Conservation (phyloP, 2,113 vertebrate species). For the Dermatemys mawii region DNA sequence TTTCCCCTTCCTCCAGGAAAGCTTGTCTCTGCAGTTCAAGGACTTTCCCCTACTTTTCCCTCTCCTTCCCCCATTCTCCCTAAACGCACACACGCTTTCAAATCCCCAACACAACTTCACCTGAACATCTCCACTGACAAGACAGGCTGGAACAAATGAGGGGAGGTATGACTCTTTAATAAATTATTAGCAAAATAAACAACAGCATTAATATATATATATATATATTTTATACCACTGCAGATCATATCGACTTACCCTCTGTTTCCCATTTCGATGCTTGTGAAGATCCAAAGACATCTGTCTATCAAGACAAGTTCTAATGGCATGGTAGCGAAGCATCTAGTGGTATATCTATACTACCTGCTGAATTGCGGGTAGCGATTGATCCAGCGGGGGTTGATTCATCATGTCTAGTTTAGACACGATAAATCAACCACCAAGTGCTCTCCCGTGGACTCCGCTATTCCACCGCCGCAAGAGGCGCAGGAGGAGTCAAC, state of each 20-base stretch:
- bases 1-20: neutral
- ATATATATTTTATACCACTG: accelerated
- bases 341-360: too few relatives aligned
- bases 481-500: too few relatives aligned
- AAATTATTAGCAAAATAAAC: constrained; percentile 14
- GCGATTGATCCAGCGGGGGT: too few relatives aligned
- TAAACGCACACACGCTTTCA: neutral
- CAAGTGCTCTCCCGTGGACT: too few relatives aligned
- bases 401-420: too few relatives aligned
- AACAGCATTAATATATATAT: neutral
- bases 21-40: neutral
- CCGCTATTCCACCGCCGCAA: too few relatives aligned
- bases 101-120: accelerated
- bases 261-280: neutral
- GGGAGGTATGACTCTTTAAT: neutral
- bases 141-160: accelerated
- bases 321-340: accelerated
- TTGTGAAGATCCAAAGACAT: accelerated
- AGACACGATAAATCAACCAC: too few relatives aligned
- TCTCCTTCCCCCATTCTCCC: neutral
- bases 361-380: too few relatives aligned
- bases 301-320: accelerated
- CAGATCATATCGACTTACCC: accelerated
- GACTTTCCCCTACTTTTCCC: neutral
- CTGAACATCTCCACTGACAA: accelerated